Evolutionary conservation across 2,113 vertebrate genomes (phyloP).

Genomic region (Nesoenas mayeri): DNA sequence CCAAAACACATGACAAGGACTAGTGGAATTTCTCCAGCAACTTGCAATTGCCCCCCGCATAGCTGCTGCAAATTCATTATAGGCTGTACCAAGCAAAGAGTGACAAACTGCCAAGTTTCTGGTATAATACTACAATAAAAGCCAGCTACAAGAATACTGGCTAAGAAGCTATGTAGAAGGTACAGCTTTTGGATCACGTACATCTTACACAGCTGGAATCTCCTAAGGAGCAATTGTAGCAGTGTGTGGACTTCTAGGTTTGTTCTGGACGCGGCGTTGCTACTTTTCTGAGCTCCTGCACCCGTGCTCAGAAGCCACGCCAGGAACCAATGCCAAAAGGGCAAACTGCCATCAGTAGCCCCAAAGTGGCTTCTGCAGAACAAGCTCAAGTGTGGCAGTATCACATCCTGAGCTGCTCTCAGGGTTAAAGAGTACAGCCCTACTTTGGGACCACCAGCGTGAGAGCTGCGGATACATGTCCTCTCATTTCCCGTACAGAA

Average conservation of each 20-base stretch:
- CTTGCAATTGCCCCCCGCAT: neutral
- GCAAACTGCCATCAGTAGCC: neutral
- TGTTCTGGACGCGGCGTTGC: neutral
- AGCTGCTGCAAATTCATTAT: neutral
- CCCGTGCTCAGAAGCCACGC: neutral
- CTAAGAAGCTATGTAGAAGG: neutral
- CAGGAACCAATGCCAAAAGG: constrained; percentile 20
- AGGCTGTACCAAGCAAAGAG: neutral
- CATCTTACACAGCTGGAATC: neutral
- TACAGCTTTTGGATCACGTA: neutral
- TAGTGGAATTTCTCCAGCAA: neutral
- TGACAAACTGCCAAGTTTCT: neutral
- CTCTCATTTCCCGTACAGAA: neutral
- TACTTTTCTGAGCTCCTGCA: constrained; percentile 20
- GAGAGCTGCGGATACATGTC: fast-evolving
- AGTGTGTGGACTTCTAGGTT: neutral
- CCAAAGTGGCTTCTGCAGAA: neutral
- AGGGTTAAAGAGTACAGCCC: neutral
- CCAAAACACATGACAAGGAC: neutral
- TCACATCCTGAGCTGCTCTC: neutral
- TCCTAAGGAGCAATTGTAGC: neutral
- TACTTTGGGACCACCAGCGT: neutral
- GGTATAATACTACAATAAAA: neutral
- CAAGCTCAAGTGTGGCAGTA: neutral
- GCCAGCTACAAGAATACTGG: neutral